phyloP scores from a whole-genome alignment of 1,140 invertebrate genomes.

The Lineus longissimus region DNA sequence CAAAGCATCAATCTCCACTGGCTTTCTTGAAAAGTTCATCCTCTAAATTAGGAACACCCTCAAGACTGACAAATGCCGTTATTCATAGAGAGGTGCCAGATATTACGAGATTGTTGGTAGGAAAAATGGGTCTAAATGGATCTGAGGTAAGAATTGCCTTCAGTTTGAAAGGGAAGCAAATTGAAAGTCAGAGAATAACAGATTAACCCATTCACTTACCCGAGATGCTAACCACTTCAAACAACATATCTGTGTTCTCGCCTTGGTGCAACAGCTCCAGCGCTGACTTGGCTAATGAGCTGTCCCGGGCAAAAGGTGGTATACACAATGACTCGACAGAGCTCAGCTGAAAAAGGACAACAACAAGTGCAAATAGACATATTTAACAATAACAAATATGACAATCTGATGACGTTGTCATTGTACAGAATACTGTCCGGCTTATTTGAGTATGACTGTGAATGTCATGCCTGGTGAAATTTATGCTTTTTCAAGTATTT shows the following conservation, averaged over 20 bases:
- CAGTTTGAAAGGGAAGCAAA: no score
- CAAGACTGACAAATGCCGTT: no score
- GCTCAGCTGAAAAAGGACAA: constrained; percentile 59
- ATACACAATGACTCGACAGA: constrained; percentile 63
- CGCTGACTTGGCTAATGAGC: constrained; percentile 59
- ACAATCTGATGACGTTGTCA: no score
- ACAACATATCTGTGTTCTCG: constrained; percentile 63
- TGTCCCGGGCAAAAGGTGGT: constrained; percentile 59
- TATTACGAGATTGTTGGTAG: no score
- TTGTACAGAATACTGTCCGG: neutral
- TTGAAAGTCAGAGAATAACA: neutral
- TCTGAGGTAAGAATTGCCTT: no score
- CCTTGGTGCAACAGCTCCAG: constrained; percentile 57
- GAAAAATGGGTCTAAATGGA: no score
- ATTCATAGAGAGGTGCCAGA: no score
- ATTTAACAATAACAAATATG: neutral
- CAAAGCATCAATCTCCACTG: no score
- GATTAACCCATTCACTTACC: constrained; percentile 37
- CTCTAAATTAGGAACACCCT: no score
- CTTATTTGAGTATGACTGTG: neutral
- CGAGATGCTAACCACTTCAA: constrained; percentile 58
- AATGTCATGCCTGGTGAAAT: neutral
- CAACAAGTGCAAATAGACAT: neutral
- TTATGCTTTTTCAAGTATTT: neutral
- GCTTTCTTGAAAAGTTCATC: no score